Evolutionary conservation across 2,113 vertebrate species (phyloP).

Genomic region (Cardinalis cardinalis): DNA sequence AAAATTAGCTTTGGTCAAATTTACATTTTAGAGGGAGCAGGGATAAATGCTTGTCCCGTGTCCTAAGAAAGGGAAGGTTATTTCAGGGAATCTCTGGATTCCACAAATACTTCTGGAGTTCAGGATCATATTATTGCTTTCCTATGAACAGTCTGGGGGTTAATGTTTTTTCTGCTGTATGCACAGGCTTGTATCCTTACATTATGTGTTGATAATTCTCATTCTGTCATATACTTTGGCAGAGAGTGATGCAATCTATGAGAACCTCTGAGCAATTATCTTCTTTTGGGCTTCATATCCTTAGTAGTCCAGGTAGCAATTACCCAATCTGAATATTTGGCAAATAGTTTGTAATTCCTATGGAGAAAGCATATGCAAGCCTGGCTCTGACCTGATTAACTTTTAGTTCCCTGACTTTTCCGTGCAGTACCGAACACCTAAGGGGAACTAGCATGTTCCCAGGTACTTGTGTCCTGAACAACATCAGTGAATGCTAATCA

Average conservation of each 20-base stretch:
- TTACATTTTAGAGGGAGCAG: background rate
- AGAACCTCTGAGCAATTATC: conserved; percentile 35
- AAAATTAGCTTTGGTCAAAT: conserved; percentile 39
- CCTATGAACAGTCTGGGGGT: background rate
- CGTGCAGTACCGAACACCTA: background rate
- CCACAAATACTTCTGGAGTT: background rate
- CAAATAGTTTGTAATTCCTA: conserved; percentile 29
- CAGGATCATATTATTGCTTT: background rate
- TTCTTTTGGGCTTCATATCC: conserved; percentile 41
- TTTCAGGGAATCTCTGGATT: conserved; percentile 22
- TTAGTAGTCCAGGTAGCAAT: conserved; percentile 66
- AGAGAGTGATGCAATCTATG: conserved; percentile 16
- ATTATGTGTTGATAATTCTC: conserved; percentile 11
- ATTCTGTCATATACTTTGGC: background rate
- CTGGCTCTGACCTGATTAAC: conserved; percentile 47
- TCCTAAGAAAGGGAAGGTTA: conserved; percentile 22
- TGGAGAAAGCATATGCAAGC: conserved; percentile 51
- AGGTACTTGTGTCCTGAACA: background rate
- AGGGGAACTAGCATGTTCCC: background rate
- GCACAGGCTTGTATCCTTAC: background rate
- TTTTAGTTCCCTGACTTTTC: conserved; percentile 20
- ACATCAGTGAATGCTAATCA: conserved; percentile 33
- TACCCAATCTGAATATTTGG: conserved; percentile 67
- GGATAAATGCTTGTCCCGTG: background rate
- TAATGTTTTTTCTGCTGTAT: background rate